These are phyloP conservation scores for Chamaea fasciata DNA, from an alignment of 2,113 vertebrate genomes.

Conservation along the genomic window DNA sequence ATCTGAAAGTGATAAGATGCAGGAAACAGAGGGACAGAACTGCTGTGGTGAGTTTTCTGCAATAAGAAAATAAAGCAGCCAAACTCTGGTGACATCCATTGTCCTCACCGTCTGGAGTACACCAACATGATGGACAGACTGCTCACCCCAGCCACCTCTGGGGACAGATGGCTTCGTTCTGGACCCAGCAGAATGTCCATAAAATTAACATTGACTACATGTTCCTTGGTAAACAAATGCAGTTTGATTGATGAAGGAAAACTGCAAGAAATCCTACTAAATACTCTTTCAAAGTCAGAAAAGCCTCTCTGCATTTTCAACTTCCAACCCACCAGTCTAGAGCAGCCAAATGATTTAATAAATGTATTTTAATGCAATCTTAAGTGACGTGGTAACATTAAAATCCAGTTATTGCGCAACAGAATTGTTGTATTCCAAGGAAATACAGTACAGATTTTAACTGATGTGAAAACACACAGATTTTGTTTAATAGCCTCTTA, in stretches of 20 bases:
- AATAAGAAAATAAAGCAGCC: neutral
- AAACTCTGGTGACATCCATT: neutral
- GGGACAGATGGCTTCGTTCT: conserved; percentile 73
- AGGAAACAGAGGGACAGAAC: neutral
- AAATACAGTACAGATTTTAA: conserved; percentile 61
- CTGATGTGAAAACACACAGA: conserved; percentile 67
- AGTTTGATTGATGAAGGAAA: conserved; percentile 85
- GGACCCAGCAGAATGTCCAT: conserved; percentile 75
- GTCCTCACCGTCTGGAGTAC: conserved; percentile 45
- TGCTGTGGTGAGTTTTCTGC: neutral
- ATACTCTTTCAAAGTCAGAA: conserved; percentile 74
- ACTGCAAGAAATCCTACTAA: conserved; percentile 76
- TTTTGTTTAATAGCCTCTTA: conserved; percentile 68
- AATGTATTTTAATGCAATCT: conserved; percentile 69
- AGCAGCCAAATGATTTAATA: conserved; percentile 62
- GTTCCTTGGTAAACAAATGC: conserved; percentile 84
- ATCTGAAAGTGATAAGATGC: neutral
- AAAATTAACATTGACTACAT: conserved; percentile 86
- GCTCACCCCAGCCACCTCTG: conserved; percentile 65
- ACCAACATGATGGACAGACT: conserved; percentile 69
- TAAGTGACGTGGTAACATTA: conserved; percentile 66
- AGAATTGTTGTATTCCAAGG: conserved; percentile 61
- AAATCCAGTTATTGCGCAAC: conserved; percentile 64
- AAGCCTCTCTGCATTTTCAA: conserved; percentile 43
- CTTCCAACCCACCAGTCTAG: conserved; percentile 23